Evolutionary conservation across 2,888 invertebrate species (phyloP).

Genomic region (Drosophila vallismaia): DNA sequence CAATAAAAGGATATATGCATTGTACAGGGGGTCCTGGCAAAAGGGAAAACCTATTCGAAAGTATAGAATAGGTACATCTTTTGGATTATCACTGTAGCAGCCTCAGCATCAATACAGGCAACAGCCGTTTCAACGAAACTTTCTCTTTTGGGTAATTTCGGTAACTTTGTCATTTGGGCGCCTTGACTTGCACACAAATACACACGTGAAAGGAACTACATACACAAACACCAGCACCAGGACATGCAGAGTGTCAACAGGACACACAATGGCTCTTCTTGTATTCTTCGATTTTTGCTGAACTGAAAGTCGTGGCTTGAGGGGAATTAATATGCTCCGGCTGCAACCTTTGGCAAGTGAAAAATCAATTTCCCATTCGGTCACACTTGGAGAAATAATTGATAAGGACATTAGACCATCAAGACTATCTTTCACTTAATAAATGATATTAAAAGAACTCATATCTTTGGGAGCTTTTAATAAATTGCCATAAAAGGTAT

Average conservation of each 20-base stretch:
- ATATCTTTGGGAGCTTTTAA: no score
- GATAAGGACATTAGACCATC: not conserved
- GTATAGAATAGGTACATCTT: not conserved
- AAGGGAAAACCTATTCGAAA: not conserved
- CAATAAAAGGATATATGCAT: constrained; percentile 8
- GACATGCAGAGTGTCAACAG: constrained; percentile 56
- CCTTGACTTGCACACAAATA: constrained; percentile 30
- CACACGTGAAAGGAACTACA: constrained; percentile 8
- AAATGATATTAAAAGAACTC: not conserved
- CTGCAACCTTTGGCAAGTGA: constrained; percentile 68
- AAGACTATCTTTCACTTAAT: no score
- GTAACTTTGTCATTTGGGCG: constrained; percentile 73
- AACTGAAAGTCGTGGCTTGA: constrained; percentile 35
- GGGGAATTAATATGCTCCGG: constrained; percentile 72
- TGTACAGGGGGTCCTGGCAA: not conserved
- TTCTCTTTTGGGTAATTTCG: constrained; percentile 69
- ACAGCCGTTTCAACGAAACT: constrained; percentile 63
- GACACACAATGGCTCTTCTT: constrained; percentile 55
- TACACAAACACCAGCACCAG: constrained; percentile 25
- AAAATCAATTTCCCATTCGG: constrained; percentile 67
- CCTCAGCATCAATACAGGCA: constrained; percentile 29
- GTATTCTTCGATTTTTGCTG: constrained; percentile 21
- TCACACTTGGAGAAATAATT: constrained; percentile 14
- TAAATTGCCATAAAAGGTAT: not conserved
- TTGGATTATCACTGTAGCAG: constrained; percentile 23